phyloP scores from a whole-genome alignment of 2,888 invertebrate genomes.

The Campoplex nolae region DNA sequence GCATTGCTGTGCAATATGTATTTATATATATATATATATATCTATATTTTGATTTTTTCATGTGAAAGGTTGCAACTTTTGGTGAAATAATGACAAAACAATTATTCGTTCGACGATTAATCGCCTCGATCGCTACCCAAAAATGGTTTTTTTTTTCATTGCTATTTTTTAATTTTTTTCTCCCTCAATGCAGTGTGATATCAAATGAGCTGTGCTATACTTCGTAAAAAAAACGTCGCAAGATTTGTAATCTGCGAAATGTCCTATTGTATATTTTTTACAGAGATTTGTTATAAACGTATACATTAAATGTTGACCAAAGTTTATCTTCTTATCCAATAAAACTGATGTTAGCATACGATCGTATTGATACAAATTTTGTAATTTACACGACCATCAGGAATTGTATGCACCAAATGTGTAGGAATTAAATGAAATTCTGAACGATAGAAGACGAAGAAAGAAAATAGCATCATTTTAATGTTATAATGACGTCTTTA shows the following conservation, averaged over 20 bases:
- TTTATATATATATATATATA: not conserved
- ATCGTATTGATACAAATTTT: not conserved
- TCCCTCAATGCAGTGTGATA: not conserved
- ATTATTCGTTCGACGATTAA: not conserved
- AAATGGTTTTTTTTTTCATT: not conserved
- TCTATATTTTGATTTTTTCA: not conserved
- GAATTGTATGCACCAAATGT: not conserved
- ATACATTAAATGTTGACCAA: not conserved
- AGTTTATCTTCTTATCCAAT: not conserved
- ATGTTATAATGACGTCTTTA: not conserved
- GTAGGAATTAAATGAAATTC: not conserved
- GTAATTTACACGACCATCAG: not conserved
- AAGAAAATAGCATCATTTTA: not conserved
- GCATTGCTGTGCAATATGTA: not conserved
- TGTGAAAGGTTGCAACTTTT: not conserved
- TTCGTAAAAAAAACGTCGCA: not conserved
- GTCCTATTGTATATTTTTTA: conserved; percentile 16
- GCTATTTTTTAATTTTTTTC: not conserved
- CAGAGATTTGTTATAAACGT: conserved; percentile 1
- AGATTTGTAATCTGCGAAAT: not conserved
- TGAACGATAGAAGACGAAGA: not conserved
- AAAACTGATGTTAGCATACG: not conserved
- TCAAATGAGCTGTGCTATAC: conserved; percentile 2
- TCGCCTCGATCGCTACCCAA: not conserved
- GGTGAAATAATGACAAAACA: not conserved